Conservation (phyloP, 2,797 vertebrate species). For the Dendrocincla tyrannina region DNA sequence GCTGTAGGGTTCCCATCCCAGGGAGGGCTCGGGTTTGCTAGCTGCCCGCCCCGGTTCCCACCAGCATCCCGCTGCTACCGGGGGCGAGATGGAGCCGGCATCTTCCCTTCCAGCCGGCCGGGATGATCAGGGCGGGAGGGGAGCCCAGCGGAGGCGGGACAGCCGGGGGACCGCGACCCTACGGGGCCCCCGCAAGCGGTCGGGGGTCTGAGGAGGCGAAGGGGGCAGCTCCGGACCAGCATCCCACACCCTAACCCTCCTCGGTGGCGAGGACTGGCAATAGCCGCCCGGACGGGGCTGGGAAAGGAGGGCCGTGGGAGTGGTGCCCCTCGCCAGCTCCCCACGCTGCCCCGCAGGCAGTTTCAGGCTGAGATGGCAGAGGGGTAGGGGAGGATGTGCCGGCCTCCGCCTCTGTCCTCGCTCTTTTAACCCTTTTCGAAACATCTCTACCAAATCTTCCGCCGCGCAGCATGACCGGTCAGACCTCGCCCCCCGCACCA, state of each 20-base stretch:
- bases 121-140: no score
- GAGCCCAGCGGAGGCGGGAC: background rate
- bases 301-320: background rate
- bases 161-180: rapidly evolving
- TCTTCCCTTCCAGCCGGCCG: background rate
- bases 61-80: background rate
- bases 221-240: background rate
- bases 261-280: background rate
- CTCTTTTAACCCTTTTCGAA: background rate
- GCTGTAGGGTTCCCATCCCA: background rate
- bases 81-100: background rate
- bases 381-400: no score
- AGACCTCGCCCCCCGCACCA: rapidly evolving
- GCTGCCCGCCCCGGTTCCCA: background rate
- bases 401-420: no score
- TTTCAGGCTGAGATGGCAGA: background rate
- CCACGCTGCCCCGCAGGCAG: background rate
- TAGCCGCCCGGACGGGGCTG: background rate
- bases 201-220: background rate
- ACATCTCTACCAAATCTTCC: background rate
- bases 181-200: background rate
- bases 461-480: background rate
- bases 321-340: background rate
- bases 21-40: background rate
- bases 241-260: no score